These are phyloP conservation scores for Euleptes europaea DNA, from an alignment of 2,113 vertebrate genomes.

Conservation along the genomic window DNA sequence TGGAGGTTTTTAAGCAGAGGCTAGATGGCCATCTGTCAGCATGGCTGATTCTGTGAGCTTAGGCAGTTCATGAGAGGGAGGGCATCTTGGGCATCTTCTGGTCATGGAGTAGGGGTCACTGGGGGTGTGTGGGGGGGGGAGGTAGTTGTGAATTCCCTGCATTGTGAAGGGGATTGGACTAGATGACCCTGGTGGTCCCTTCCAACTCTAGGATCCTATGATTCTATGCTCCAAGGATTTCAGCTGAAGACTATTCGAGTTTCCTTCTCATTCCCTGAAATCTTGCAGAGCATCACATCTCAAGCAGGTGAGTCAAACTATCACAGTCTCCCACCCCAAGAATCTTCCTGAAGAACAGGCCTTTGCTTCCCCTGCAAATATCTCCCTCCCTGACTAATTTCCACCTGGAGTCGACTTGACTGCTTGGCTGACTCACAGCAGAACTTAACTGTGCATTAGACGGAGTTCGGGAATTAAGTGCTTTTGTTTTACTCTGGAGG, in stretches of 20 bases:
- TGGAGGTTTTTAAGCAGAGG: too few relatives aligned
- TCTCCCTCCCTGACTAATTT: slow-evolving; percentile 69
- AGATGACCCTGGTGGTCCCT: too few relatives aligned
- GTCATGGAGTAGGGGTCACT: too few relatives aligned
- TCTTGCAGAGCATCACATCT: slow-evolving; percentile 9
- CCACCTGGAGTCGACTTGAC: slow-evolving; percentile 66
- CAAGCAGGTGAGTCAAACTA: slow-evolving; percentile 40
- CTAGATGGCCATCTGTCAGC: too few relatives aligned
- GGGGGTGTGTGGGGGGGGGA: too few relatives aligned
- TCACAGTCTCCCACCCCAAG: slow-evolving; percentile 38
- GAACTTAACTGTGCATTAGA: slow-evolving; percentile 66
- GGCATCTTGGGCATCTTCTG: too few relatives aligned
- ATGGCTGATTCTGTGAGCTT: too few relatives aligned
- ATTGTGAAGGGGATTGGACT: too few relatives aligned
- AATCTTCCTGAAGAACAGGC: slow-evolving; percentile 53
- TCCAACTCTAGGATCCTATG: too few relatives aligned
- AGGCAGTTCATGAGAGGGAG: too few relatives aligned
- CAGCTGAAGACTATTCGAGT: neutral
- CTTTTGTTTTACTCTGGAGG: slow-evolving; percentile 65
- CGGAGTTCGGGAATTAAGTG: slow-evolving; percentile 59
- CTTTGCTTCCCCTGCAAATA: slow-evolving; percentile 46
- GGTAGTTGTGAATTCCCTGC: too few relatives aligned
- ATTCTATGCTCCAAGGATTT: neutral
- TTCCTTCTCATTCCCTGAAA: neutral
- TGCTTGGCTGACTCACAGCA: slow-evolving; percentile 72